A percentile compares a stretch with the other conserved stretches of the same genome.
These are phyloP conservation scores for Camponotus floridanus DNA, from an alignment of 1,140 invertebrate genomes.

Conservation along the genomic window DNA sequence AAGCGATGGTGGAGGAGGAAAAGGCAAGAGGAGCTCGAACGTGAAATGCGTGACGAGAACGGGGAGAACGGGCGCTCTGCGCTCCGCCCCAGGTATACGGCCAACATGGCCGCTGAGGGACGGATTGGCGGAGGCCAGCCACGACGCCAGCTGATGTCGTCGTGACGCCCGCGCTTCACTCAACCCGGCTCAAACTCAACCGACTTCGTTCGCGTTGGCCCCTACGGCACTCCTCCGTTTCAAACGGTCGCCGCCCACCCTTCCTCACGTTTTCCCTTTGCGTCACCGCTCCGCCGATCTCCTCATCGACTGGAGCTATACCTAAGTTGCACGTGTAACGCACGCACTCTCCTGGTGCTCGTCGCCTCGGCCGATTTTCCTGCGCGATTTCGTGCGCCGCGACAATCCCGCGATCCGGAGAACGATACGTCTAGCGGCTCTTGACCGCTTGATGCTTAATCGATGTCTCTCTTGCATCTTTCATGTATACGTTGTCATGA, in stretches of 20 bases:
- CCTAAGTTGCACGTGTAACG: constrained; percentile 46
- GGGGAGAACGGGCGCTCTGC: constrained; percentile 56
- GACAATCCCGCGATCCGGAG: neutral
- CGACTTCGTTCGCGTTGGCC: constrained; percentile 70
- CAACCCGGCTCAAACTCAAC: constrained; percentile 76
- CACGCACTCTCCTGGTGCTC: constrained; percentile 21
- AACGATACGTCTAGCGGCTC: neutral
- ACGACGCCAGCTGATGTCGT: constrained; percentile 81
- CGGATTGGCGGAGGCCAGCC: constrained; percentile 84
- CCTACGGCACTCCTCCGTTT: constrained; percentile 76
- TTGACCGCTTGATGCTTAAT: constrained; percentile 9
- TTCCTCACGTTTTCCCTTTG: constrained; percentile 62
- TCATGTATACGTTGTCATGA: neutral
- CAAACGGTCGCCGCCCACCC: constrained; percentile 77
- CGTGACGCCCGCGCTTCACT: constrained; percentile 85
- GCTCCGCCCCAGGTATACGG: constrained; percentile 85
- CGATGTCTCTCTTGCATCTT: constrained; percentile 7
- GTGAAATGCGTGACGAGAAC: constrained; percentile 49
- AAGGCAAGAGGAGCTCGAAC: constrained; percentile 50
- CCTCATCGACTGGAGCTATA: neutral
- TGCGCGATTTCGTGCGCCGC: constrained; percentile 33
- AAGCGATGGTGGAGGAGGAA: constrained; percentile 51
- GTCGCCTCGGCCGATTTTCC: constrained; percentile 5
- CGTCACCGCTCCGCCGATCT: constrained; percentile 37
- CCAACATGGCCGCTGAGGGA: constrained; percentile 86